A percentile compares a stretch with the other conserved stretches of the same genome.
Evolutionary conservation across 1,140 invertebrate genomes (phyloP).

Genomic region (Littorina saxatilis): DNA sequence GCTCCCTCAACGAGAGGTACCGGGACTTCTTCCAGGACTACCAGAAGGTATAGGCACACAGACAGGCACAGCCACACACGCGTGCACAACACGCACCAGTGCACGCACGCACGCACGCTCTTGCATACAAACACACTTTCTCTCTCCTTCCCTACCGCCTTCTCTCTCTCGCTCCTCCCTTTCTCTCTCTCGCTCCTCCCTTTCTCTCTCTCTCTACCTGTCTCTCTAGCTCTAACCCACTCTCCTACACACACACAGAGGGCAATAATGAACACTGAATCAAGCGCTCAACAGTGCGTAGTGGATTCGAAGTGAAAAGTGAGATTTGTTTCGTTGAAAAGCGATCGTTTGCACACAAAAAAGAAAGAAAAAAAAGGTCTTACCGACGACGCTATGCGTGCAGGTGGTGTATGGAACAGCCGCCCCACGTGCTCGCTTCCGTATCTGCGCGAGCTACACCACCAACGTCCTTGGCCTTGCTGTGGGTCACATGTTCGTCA

Average conservation of each 20-base stretch:
- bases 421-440: constrained; percentile 86
- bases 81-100: constrained; percentile 67
- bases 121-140: not conserved
- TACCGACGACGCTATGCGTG: no score
- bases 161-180: no score
- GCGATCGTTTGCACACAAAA: no score
- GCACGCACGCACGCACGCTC: no score
- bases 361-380: no score
- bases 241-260: no score
- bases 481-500: constrained; percentile 94
- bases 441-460: constrained; percentile 86
- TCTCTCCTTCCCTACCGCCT: not conserved
- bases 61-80: constrained; percentile 83
- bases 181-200: not conserved
- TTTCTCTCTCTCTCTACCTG: constrained; percentile 32
- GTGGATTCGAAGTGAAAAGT: no score
- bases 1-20: constrained; percentile 89
- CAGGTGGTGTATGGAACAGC: constrained; percentile 83
- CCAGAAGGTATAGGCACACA: constrained; percentile 79
- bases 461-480: constrained; percentile 92
- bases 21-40: constrained; percentile 85
- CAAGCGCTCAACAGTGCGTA: no score
- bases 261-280: no score
- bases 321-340: no score
- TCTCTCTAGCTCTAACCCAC: no score